phyloP scores from a whole-genome alignment of 2,797 vertebrate genomes.

The Myoxocephalus aenaeus region DNA sequence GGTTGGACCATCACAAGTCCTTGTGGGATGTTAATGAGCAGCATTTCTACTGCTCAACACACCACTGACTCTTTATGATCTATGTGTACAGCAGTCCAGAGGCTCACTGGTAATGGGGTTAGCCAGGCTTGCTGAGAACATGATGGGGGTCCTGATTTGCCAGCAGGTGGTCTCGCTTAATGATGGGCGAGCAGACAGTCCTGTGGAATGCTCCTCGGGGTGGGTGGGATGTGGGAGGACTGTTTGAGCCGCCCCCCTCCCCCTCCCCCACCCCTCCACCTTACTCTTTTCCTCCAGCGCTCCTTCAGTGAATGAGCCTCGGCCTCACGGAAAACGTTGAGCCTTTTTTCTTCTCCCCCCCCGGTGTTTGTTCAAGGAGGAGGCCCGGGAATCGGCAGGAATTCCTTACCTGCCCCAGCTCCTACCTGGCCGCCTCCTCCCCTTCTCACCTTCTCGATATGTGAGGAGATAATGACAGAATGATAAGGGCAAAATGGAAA shows the following conservation, averaged over 20 bases:
- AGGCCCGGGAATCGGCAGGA: conserved; percentile 61
- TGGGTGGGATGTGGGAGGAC: conserved; percentile 75
- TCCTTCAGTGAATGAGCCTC: conserved; percentile 53
- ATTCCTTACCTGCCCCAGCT: conserved; percentile 68
- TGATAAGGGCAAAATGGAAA: conserved; percentile 53
- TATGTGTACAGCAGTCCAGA: conserved; percentile 55
- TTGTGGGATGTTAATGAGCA: conserved; percentile 60
- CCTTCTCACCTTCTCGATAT: conserved; percentile 47
- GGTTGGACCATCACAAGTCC: conserved; percentile 46
- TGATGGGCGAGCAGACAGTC: conserved; percentile 74
- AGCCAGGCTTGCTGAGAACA: conserved; percentile 68
- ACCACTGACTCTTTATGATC: conserved; percentile 57
- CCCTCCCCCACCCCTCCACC: neutral
- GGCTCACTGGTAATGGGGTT: conserved; percentile 67
- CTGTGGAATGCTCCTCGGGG: conserved; percentile 70
- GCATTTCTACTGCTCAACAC: conserved; percentile 47
- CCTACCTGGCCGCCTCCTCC: conserved; percentile 62
- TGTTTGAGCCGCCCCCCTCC: conserved; percentile 45
- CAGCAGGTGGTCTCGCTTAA: conserved; percentile 81
- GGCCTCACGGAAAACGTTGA: conserved; percentile 59
- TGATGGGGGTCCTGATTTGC: conserved; percentile 76
- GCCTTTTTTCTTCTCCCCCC: conserved; percentile 46
- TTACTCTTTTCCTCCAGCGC: conserved; percentile 24
- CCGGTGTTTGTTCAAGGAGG: conserved; percentile 82
- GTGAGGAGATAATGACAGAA: conserved; percentile 73